Evolutionary conservation across 1,140 invertebrate species (phyloP).

Genomic region (Drosophila nasuta): DNA sequence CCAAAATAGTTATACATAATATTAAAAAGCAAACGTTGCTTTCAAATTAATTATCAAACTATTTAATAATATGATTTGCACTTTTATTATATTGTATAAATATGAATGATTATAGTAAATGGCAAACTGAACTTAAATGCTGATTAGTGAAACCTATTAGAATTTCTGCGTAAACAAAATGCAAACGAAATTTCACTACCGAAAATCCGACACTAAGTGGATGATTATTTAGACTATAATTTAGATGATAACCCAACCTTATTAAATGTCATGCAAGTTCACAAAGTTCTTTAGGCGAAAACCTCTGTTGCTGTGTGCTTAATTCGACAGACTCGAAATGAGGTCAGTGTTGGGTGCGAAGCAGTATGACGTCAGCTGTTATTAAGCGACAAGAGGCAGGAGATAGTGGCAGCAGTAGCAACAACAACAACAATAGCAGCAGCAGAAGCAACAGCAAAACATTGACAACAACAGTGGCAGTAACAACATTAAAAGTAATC

Average conservation of each 20-base stretch:
- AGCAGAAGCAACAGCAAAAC: conserved; percentile 16
- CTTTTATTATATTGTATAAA: too few relatives aligned
- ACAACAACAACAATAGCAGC: background rate
- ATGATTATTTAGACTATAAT: background rate
- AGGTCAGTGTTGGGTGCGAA: conserved; percentile 40
- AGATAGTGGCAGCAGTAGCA: conserved; percentile 20
- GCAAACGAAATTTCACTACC: too few relatives aligned
- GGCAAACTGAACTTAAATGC: too few relatives aligned
- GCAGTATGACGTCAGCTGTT: conserved; percentile 64
- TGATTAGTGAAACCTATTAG: too few relatives aligned
- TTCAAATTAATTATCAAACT: too few relatives aligned
- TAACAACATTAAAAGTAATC: conserved; percentile 47
- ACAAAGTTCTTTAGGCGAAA: background rate
- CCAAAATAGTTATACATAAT: too few relatives aligned
- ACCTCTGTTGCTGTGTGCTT: background rate
- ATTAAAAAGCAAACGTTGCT: too few relatives aligned
- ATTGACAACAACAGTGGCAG: conserved; percentile 9
- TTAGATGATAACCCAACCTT: background rate
- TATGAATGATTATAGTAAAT: too few relatives aligned
- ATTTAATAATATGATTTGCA: too few relatives aligned
- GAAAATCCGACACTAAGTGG: background rate
- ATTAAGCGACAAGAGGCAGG: conserved; percentile 23
- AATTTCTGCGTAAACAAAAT: too few relatives aligned
- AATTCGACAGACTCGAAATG: conserved; percentile 20
- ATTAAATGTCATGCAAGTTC: conserved; percentile 9